Evolutionary conservation across 2,797 vertebrate genomes (phyloP).

Genomic region (Scleropages formosus): DNA sequence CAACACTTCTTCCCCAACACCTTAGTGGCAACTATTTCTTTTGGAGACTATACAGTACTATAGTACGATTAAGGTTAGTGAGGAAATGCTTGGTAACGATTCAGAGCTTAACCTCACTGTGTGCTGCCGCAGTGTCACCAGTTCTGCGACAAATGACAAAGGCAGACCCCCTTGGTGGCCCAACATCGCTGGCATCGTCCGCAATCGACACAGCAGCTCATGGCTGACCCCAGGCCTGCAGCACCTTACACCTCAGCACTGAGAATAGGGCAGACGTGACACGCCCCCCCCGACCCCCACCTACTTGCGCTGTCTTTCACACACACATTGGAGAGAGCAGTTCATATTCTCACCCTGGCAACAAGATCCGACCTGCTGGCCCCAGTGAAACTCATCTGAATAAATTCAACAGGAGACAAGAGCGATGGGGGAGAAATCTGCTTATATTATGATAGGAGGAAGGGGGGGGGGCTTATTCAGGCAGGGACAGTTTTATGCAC

Average conservation of each 20-base stretch:
- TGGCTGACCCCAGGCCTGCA: slow-evolving; percentile 65
- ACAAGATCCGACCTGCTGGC: slow-evolving; percentile 37
- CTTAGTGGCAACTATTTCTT: no score
- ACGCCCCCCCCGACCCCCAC: not conserved
- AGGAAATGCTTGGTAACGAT: no score
- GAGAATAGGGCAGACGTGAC: not conserved
- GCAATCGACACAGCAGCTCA: slow-evolving; percentile 71
- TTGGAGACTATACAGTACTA: no score
- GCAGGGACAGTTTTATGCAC: slow-evolving; percentile 62
- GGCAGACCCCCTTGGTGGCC: slow-evolving; percentile 58
- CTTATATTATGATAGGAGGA: slow-evolving; percentile 66
- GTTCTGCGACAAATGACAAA: slow-evolving; percentile 71
- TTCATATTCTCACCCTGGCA: slow-evolving; percentile 26
- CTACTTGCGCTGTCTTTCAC: not conserved
- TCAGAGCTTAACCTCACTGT: no score
- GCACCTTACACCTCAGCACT: not conserved
- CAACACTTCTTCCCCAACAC: no score
- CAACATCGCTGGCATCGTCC: slow-evolving; percentile 68
- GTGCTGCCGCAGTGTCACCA: slow-evolving; percentile 57
- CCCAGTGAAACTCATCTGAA: slow-evolving; percentile 51
- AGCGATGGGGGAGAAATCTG: slow-evolving; percentile 58
- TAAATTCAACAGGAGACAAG: slow-evolving; percentile 54
- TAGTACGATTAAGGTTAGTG: no score
- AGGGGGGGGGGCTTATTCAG: slow-evolving; percentile 49
- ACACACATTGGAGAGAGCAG: slow-evolving; percentile 6